A percentile compares a stretch with the other conserved stretches of the same genome.
Evolutionary conservation across 1,140 invertebrate genomes (phyloP).

Genomic region (Drosophila pseudoobscura): DNA sequence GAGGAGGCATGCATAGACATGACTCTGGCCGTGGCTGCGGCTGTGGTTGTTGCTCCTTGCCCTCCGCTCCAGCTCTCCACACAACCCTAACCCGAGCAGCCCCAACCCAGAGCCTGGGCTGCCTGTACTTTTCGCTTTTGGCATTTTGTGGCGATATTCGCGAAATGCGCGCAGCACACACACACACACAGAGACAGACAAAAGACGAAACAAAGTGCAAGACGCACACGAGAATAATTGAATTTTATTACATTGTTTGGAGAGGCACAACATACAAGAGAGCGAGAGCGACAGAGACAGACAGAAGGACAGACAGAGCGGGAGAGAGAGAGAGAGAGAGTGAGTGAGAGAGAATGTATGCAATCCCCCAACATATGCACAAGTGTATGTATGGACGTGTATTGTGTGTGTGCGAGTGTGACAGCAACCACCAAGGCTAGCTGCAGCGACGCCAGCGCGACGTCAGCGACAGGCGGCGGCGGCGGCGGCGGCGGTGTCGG

Average conservation of each 20-base stretch:
- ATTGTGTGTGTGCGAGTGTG: conserved; percentile 58
- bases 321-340: conserved; percentile 19
- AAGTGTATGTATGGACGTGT: conserved; percentile 42
- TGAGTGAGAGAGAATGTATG: conserved; percentile 23
- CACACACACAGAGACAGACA: conserved; percentile 55
- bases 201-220: conserved; percentile 83
- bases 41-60: conserved; percentile 1
- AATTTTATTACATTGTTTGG: conserved; percentile 84
- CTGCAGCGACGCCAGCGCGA: conserved; percentile 52
- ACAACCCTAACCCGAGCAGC: conserved; percentile 14
- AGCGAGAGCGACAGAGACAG: conserved; percentile 32
- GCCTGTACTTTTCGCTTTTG: conserved; percentile 79
- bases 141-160: conserved; percentile 74
- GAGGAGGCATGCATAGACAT: conserved; percentile 51
- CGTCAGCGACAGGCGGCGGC: conserved; percentile 29
- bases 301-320: background rate
- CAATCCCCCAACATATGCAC: conserved; percentile 37
- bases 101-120: conserved; percentile 44
- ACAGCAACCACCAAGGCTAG: conserved; percentile 78
- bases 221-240: conserved; percentile 83
- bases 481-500: conserved; percentile 24
- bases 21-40: conserved; percentile 25
- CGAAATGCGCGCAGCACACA: conserved; percentile 55
- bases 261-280: conserved; percentile 65
- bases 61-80: too few relatives aligned